Base-by-base conservation (phyloP, 2,797 vertebrate species). In the Florisuga fusca region DNA sequence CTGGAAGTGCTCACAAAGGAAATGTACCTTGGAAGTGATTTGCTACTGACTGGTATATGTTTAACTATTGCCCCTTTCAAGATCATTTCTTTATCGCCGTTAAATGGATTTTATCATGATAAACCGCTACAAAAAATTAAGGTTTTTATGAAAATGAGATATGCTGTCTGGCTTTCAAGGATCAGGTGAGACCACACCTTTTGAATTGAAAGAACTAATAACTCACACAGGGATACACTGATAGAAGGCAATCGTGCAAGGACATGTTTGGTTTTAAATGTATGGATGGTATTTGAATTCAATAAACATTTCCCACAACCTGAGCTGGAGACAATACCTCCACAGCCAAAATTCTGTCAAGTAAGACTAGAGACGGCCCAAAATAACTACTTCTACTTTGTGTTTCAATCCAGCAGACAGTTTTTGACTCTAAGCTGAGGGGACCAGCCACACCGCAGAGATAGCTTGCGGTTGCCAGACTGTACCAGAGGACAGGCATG, bases 231-330 rank as follows among this genome's bases (percentile, higher is more conserved):
- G 59, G 22, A 55, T 78, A 78, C 15, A 12, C 13, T 48, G 29
- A 50, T 61, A 84, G 71, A 73, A 86, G 45, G 7, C 67, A 79
- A 81, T 29, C 27, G 0, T 76, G 66, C 66, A 64, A 87, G 67
- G 48, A 63, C 77, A 36, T 45, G 85, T 87, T 93, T 48, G 68
- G 14, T 19, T 94, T 94, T 59, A 71, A 62, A 29, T 19, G n/a
- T 82, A 78, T 66, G 51, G 36, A 38, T 84, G 69, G 48, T 67
- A 55, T 95, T 90, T 89, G 63, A 92, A 71, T 33, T 88, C 34
- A 41, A 41, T n/a, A 58, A 62, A 51, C 19, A 9, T 85, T 93
- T 94, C 86, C 27, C 81, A 71, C 19, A 22, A 16, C 48, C 63
- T 89, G n/a, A 92, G 63, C 34, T 90, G 58, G 26, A 19, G 84